Evolutionary conservation across 1,140 invertebrate genomes (phyloP), one percentile per base, ranked within the genome.

Genomic region (Drosophila nasuta): DNA sequence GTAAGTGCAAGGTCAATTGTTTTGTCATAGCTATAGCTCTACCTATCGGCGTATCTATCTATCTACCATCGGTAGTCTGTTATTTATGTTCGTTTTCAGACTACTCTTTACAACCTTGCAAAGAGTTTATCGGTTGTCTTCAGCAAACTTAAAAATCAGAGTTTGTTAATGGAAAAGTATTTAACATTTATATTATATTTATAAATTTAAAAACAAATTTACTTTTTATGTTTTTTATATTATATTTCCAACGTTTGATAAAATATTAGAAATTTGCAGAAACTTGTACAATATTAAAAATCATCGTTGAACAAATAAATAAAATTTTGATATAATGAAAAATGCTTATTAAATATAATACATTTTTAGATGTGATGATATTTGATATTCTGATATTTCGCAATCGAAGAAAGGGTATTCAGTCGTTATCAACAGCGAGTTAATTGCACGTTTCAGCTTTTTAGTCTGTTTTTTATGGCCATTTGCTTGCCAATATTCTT

Each of bases 401-500:
- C 5, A 15, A 25, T 8, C 7, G 0, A 8, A 35, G 0, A 28
- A 8, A 65, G 63, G 10, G 63, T 65, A 65, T 65, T 11, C 13
- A 20, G 5, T n/a, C 8, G n/a, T 56, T 51, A 11, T 30, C 4
- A 10, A 15, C 17, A 10, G 17, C 0, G 2, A 13, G 4, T n/a
- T 56, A 5, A 1, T 33, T 8, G 28, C n/a, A 6, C 17, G 25
- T 54, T 38, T 57, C 13, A 57, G 11, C n/a, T 17, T 41, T 57
- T 41, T 5, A 33, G 35, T 15, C 46, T 59, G 46, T 74, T 77
- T 77, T 77, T 75, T 75, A 74, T 56, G 69, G 62, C 69, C 43
- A 66, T 72, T 72, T 41, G 69, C 28, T 69, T 74, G 71, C 71
- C 71, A 69, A 74, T 65, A 56, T 69, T 74, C 65, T 62, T 74